These are phyloP conservation scores for Denticeps clupeoides DNA, from an alignment of 2,797 vertebrate genomes.

Conservation along the genomic window DNA sequence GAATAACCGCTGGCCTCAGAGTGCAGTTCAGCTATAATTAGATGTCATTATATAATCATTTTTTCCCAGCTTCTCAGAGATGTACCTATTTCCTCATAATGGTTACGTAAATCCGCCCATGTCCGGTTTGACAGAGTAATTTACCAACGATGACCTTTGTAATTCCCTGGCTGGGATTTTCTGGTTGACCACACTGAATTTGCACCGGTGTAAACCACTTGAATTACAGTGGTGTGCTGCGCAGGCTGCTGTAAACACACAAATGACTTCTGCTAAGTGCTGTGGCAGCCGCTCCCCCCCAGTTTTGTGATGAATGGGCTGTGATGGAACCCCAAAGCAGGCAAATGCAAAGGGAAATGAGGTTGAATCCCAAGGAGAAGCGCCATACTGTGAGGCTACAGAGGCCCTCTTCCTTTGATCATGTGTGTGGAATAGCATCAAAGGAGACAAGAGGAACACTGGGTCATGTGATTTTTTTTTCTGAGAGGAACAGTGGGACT, in stretches of 20 bases:
- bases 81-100: slow-evolving; percentile 11
- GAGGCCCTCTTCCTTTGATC: slow-evolving; percentile 46
- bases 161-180: slow-evolving; percentile 17
- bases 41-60: slow-evolving; percentile 21
- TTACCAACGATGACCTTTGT: slow-evolving; percentile 40
- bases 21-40: slow-evolving; percentile 4
- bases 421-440: slow-evolving; percentile 41
- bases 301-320: neutral
- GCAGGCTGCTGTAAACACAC: too few relatives aligned
- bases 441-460: slow-evolving; percentile 28
- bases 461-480: slow-evolving; percentile 30
- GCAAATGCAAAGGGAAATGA: slow-evolving; percentile 30
- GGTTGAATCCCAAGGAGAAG: slow-evolving; percentile 21
- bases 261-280: neutral
- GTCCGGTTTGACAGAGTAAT: slow-evolving; percentile 36
- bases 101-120: slow-evolving; percentile 20
- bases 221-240: too few relatives aligned
- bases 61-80: slow-evolving; percentile 6
- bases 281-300: neutral
- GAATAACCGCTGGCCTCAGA: slow-evolving; percentile 2
- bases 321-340: slow-evolving; percentile 25
- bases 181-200: slow-evolving; percentile 24
- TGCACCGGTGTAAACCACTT: too few relatives aligned
- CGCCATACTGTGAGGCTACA: slow-evolving; percentile 39
- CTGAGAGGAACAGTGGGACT: slow-evolving; percentile 23